Conservation (phyloP, 2,888 invertebrate species). For the Aphidius colemani region DNA sequence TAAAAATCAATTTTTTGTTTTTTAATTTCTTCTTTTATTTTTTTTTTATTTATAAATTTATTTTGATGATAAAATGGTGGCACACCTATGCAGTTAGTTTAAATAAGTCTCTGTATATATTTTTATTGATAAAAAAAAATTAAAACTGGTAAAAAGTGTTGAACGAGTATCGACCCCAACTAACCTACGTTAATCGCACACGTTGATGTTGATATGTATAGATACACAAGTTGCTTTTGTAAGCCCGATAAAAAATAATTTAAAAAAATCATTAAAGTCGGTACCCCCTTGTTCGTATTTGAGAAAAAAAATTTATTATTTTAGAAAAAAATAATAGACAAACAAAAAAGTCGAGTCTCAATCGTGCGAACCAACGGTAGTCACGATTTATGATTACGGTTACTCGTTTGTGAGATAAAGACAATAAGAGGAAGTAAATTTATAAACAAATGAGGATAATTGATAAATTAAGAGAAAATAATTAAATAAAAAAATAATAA, state of each 20-base stretch:
- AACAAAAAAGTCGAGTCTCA: conserved; percentile 20
- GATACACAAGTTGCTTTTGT: conserved; percentile 36
- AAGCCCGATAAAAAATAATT: conserved; percentile 31
- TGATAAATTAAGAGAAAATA: background rate
- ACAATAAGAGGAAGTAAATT: too few relatives aligned
- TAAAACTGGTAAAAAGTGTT: conserved; percentile 42
- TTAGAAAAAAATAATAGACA: too few relatives aligned
- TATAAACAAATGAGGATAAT: background rate
- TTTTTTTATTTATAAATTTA: too few relatives aligned
- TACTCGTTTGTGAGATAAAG: conserved; percentile 35
- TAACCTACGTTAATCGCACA: conserved; percentile 39
- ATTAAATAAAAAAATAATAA: background rate
- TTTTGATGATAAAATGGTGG: background rate
- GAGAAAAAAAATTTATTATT: too few relatives aligned
- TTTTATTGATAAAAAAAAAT: background rate
- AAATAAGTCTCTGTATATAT: too few relatives aligned
- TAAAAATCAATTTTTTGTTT: background rate
- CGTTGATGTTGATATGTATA: background rate
- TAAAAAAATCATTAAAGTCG: conserved; percentile 34
- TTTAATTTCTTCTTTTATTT: background rate
- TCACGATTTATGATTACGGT: conserved; percentile 51
- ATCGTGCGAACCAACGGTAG: conserved; percentile 52
- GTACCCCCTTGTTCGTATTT: conserved; percentile 28
- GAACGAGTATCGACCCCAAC: conserved; percentile 50
- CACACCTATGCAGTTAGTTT: background rate